Evolutionary conservation across 2,888 invertebrate genomes (phyloP), one percentile per base, ranked within the genome.

Genomic region (Hemistola chrysoprasaria): DNA sequence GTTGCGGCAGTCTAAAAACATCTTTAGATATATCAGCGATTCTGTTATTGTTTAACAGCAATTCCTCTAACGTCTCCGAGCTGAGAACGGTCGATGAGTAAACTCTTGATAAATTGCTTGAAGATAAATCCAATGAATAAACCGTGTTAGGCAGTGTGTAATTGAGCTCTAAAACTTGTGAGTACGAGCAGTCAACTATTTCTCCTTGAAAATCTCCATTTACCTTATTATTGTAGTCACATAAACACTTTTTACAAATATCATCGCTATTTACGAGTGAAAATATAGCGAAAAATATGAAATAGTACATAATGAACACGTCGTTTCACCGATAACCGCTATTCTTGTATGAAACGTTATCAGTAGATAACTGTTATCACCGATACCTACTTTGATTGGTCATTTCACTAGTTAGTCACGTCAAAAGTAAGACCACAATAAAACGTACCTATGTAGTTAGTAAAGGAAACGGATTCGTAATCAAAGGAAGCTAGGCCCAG

Each of bases 61-160:
- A 41, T 40, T 70, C 68, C 4, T 50, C 32, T 53, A 89, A 56
- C 2, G 71, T 66, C 1, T 51, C 51, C 0, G 85, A 86, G 20
- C 54, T 50, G 0, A 85, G 48, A 26, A 80, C 45, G 4, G 42
- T 47, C 1, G 72, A 68, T 0, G 62, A 8, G 6, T 53, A 45
- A 7, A 87, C 28, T 2, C 35, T 38, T 6, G 70, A 66, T 29
- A 88, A 56, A 39, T 79, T 75, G 45, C 72, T 80, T 9, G 69
- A 69, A 2, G 87, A 84, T 27, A 87, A 62, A 61, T 85, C 79
- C 27, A 89, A 50, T 0, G 69, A 65, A 33, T 73, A 60, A 21
- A 72, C 66, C 7, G 59, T 52, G 29, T 45, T 56, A 0, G 87
- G 85, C 3, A 87, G 36, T 0, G 57, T 56, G 40, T 59, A 66